A percentile compares a stretch with the other conserved stretches of the same genome.
Evolutionary conservation across 1,140 invertebrate species (phyloP).

Genomic region (Rhynchophorus ferrugineus): DNA sequence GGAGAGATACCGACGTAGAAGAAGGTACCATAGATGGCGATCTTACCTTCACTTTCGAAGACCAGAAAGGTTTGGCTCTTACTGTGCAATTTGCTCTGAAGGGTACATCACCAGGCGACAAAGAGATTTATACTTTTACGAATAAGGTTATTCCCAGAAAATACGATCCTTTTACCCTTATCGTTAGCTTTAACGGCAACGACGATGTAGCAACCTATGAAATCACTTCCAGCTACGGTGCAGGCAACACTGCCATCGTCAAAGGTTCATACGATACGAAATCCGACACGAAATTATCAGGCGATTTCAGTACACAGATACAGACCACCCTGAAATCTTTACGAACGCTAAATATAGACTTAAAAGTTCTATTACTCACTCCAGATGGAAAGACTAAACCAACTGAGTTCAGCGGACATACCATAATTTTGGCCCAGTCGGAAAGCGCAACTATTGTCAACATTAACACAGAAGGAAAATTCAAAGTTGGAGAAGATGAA

Average conservation of each 20-base stretch:
- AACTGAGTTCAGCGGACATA: constrained; percentile 19
- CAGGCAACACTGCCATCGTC: constrained; percentile 10
- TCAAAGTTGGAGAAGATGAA: constrained; percentile 17
- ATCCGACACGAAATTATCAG: constrained; percentile 38
- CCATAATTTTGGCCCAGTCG: constrained; percentile 17
- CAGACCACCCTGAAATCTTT: constrained; percentile 47
- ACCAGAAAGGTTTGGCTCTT: constrained; percentile 41
- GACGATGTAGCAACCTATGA: constrained; percentile 25
- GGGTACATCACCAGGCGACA: constrained; percentile 39
- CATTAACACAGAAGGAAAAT: constrained; percentile 29
- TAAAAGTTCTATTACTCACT: constrained; percentile 22
- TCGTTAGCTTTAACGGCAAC: constrained; percentile 29
- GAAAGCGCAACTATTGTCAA: constrained; percentile 24
- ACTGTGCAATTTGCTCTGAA: constrained; percentile 39
- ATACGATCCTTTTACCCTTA: constrained; percentile 35
- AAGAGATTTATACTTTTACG: too few relatives aligned
- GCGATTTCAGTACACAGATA: constrained; percentile 38
- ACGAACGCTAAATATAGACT: constrained; percentile 41
- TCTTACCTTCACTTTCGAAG: constrained; percentile 34
- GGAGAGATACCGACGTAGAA: constrained; percentile 42
- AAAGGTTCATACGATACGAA: constrained; percentile 31
- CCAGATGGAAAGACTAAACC: background rate
- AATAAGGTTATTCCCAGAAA: constrained; percentile 17
- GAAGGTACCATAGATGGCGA: constrained; percentile 38
- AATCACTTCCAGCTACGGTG: constrained; percentile 28